These are phyloP conservation scores for Poecilia picta DNA, from an alignment of 2,797 vertebrate species.

Conservation along the genomic window DNA sequence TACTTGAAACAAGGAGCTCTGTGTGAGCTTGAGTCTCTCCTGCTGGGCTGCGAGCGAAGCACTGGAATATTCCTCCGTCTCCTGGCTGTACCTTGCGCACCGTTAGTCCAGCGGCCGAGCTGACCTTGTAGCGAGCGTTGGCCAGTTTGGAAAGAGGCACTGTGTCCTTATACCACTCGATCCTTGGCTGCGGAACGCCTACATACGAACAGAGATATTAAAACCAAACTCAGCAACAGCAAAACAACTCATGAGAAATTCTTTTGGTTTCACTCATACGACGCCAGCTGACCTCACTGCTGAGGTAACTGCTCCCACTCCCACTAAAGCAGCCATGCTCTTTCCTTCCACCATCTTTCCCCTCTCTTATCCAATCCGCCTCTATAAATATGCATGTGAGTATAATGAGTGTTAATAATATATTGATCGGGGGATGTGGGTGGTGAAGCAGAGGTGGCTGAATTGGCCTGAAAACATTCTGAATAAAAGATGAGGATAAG, in stretches of 20 bases:
- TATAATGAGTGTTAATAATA: slow-evolving; percentile 76
- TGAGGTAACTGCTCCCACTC: slow-evolving; percentile 22
- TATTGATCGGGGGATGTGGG: slow-evolving; percentile 72
- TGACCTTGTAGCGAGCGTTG: slow-evolving; percentile 88
- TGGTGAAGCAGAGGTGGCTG: slow-evolving; percentile 58
- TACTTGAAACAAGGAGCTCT: slow-evolving; percentile 91
- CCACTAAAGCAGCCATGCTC: slow-evolving; percentile 34
- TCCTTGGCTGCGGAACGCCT: slow-evolving; percentile 87
- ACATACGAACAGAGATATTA: slow-evolving; percentile 10
- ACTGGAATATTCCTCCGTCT: slow-evolving; percentile 94
- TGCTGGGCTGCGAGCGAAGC: slow-evolving; percentile 87
- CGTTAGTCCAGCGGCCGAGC: slow-evolving; percentile 81
- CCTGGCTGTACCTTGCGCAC: slow-evolving; percentile 84
- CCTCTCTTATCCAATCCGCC: slow-evolving; percentile 37
- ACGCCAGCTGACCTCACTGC: slow-evolving; percentile 41
- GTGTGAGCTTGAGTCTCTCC: slow-evolving; percentile 88
- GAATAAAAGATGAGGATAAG: slow-evolving; percentile 66
- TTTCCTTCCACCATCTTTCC: slow-evolving; percentile 29
- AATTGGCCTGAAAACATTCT: slow-evolving; percentile 65
- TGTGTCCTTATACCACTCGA: slow-evolving; percentile 92
- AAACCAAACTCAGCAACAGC: slow-evolving; percentile 1
- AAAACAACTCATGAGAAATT: neutral
- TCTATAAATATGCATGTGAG: slow-evolving; percentile 72
- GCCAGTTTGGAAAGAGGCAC: slow-evolving; percentile 83
- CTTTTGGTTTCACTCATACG: slow-evolving; percentile 28